Percentiles rank a stretch among this genome's conserved stretches.
These are phyloP conservation scores for Haemorhous mexicanus DNA, from an alignment of 2,113 vertebrate species.

Conservation along the genomic window DNA sequence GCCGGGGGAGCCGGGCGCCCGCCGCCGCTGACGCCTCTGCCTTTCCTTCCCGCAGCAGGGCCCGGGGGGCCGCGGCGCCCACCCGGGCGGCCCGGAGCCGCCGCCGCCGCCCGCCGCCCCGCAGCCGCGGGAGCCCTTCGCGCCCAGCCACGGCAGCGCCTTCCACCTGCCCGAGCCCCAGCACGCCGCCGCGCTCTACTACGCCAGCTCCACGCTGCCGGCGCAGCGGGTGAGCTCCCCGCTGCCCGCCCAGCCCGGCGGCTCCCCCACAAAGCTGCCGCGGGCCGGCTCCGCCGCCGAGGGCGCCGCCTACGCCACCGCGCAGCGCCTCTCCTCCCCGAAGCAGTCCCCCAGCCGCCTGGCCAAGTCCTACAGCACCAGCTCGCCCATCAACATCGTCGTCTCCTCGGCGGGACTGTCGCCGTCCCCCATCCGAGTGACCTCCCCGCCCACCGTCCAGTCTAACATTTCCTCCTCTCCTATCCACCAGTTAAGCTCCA, in stretches of 20 bases:
- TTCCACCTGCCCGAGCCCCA: constrained; percentile 89
- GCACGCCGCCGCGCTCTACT: constrained; percentile 81
- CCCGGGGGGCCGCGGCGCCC: too few relatives aligned
- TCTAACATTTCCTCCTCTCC: constrained; percentile 85
- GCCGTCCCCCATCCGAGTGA: constrained; percentile 85
- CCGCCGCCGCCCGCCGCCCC: not conserved
- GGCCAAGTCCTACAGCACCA: constrained; percentile 96
- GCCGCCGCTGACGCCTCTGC: not conserved
- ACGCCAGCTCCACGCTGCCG: constrained; percentile 93
- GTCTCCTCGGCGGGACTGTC: constrained; percentile 81
- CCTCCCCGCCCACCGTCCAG: constrained; percentile 84
- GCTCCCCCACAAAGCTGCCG: constrained; percentile 91
- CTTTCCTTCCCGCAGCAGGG: not conserved
- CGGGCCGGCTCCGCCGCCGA: constrained; percentile 86
- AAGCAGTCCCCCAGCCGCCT: constrained; percentile 91
- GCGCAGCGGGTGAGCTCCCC: constrained; percentile 90
- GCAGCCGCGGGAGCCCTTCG: constrained; percentile 84
- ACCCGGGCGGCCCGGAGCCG: too few relatives aligned
- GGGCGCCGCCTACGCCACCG: constrained; percentile 80
- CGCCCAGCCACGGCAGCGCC: constrained; percentile 88
- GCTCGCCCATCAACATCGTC: constrained; percentile 94
- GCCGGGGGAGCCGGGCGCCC: not conserved
- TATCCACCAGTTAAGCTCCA: constrained; percentile 92
- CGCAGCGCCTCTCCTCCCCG: constrained; percentile 88
- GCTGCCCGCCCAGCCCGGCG: constrained; percentile 81